Conservation (phyloP, 2,797 vertebrate species). For the Enteromius argenteus region DNA sequence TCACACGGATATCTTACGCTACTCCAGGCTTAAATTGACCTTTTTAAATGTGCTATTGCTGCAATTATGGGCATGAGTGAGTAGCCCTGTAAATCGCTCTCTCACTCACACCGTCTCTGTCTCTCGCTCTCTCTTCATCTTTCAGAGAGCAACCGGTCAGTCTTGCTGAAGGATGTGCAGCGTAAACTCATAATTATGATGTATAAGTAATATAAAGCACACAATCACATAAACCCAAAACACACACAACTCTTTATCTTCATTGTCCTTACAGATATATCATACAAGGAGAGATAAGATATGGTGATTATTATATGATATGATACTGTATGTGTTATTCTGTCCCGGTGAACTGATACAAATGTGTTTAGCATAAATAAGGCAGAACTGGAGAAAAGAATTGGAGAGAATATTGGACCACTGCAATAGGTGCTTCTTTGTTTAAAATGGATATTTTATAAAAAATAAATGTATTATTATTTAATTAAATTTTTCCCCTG, state of each 20-base stretch:
- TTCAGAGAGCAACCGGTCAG: neutral
- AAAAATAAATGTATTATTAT: neutral
- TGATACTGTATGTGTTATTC: neutral
- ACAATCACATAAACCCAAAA: neutral
- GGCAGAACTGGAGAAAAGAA: neutral
- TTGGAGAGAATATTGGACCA: neutral
- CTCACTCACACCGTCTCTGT: constrained; percentile 12
- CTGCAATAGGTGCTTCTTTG: neutral
- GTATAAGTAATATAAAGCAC: neutral
- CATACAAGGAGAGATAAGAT: neutral
- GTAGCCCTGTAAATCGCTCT: constrained; percentile 37
- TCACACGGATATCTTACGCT: constrained; percentile 33
- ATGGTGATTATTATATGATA: neutral
- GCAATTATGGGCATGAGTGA: constrained; percentile 56
- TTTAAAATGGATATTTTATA: neutral
- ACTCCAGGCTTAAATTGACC: constrained; percentile 53
- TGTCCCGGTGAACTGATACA: neutral
- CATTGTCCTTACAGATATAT: neutral
- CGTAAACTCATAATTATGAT: constrained; percentile 20
- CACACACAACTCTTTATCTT: constrained; percentile 4
- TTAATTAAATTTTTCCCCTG: neutral
- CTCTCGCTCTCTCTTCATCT: neutral
- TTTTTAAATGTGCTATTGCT: constrained; percentile 56
- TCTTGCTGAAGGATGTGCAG: constrained; percentile 17
- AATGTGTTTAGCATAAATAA: neutral